Evolutionary conservation across 2,888 invertebrate genomes (phyloP).

Genomic region (Drosophila paranaensis): DNA sequence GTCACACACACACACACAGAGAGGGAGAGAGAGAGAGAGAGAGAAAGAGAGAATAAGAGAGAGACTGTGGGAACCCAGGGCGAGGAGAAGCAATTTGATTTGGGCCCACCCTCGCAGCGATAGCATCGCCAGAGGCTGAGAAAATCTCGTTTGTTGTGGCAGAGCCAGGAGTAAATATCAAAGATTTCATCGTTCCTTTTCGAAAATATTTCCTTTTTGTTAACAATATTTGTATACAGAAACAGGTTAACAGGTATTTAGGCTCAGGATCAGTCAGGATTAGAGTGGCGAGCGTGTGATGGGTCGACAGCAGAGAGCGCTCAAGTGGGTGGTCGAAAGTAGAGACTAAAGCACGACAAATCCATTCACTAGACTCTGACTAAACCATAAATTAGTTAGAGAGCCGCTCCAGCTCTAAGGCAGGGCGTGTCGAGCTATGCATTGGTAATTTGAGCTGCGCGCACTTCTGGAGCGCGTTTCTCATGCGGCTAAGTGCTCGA

Average conservation of each 20-base stretch:
- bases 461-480: conserved; percentile 70
- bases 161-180: conserved; percentile 21
- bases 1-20: conserved; percentile 4
- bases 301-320: conserved; percentile 17
- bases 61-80: conserved; percentile 58
- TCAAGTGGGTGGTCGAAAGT: conserved; percentile 66
- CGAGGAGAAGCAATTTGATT: conserved; percentile 65
- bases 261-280: conserved; percentile 66
- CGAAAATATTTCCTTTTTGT: conserved; percentile 21
- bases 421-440: conserved; percentile 18
- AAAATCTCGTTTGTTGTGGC: conserved; percentile 75
- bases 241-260: conserved; percentile 75
- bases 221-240: conserved; percentile 58
- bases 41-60: too few species aligned
- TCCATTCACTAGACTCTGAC: conserved; percentile 16
- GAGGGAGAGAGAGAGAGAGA: too few species aligned
- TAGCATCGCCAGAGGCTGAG: conserved; percentile 73
- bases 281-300: conserved; percentile 35
- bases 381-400: conserved; percentile 53
- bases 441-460: conserved; percentile 74
- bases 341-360: conserved; percentile 27
- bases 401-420: conserved; percentile 7
- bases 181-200: conserved; percentile 24
- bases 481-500: conserved; percentile 31
- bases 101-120: conserved; percentile 75